These are phyloP conservation scores for Ptychobarbus kaznakovi DNA, from an alignment of 2,797 vertebrate genomes.

Conservation along the genomic window DNA sequence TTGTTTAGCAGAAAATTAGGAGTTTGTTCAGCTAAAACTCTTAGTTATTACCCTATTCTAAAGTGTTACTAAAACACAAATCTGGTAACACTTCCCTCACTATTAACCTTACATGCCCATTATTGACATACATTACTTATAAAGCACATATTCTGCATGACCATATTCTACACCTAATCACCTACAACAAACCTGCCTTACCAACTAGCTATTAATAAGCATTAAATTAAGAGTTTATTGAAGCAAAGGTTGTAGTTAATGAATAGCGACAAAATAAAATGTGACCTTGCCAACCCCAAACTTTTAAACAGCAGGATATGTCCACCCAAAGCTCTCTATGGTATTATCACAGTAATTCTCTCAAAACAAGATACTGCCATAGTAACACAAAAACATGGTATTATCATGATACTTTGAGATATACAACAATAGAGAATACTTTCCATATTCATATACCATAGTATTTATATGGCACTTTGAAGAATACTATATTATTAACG, in stretches of 20 bases:
- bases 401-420: not conserved
- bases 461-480: not conserved
- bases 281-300: not conserved
- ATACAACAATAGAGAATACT: not conserved
- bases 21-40: no score
- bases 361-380: not conserved
- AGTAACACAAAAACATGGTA: not conserved
- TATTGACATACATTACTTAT: not conserved
- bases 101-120: not conserved
- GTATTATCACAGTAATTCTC: not conserved
- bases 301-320: not conserved
- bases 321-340: not conserved
- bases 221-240: not conserved
- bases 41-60: no score
- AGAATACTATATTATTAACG: not conserved
- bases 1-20: no score
- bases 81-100: no score
- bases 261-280: not conserved
- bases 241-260: not conserved
- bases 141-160: not conserved
- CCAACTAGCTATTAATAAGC: not conserved
- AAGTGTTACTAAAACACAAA: no score
- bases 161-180: not conserved
- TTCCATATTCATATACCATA: not conserved
- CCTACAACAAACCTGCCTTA: not conserved